Conservation (phyloP, 2,797 vertebrate genomes). For the Gephyroberyx darwinii region DNA sequence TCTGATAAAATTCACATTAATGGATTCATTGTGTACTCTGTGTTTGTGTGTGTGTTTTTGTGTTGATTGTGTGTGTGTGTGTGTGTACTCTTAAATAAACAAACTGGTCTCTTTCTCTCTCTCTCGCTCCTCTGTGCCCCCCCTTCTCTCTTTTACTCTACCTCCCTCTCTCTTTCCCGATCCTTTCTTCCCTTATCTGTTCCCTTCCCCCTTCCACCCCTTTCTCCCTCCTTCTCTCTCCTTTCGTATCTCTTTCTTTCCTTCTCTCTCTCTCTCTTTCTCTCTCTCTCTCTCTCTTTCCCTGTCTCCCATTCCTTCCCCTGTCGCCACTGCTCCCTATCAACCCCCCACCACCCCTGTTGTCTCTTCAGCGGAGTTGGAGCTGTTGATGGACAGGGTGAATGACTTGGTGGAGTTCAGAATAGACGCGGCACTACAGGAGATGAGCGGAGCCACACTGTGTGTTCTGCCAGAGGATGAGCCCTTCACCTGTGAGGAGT, state of each 20-base stretch:
- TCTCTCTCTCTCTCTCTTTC: too few species aligned
- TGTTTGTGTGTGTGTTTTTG: slow-evolving; percentile 11
- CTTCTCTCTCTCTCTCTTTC: not conserved
- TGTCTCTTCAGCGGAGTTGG: slow-evolving; percentile 82
- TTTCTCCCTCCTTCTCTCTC: too few species aligned
- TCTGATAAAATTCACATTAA: slow-evolving; percentile 29
- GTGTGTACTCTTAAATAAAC: not conserved
- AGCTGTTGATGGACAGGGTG: slow-evolving; percentile 87
- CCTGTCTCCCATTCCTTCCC: not conserved
- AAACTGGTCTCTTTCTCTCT: too few species aligned
- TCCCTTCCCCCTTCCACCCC: not conserved
- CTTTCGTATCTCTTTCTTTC: not conserved
- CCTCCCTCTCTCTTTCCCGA: not conserved
- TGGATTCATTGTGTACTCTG: not conserved
- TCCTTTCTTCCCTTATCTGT: not conserved
- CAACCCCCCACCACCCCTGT: not conserved
- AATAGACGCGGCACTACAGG: slow-evolving; percentile 88
- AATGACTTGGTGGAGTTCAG: slow-evolving; percentile 91
- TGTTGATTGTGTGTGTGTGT: slow-evolving; percentile 14
- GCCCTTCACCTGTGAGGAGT: slow-evolving; percentile 87
- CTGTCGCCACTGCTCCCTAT: not conserved
- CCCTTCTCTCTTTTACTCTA: not conserved
- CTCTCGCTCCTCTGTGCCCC: too few species aligned
- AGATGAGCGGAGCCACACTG: slow-evolving; percentile 84
- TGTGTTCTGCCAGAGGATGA: slow-evolving; percentile 88